These are phyloP conservation scores for Microdon myrmicae DNA, from an alignment of 2,888 invertebrate species.

Conservation along the genomic window DNA sequence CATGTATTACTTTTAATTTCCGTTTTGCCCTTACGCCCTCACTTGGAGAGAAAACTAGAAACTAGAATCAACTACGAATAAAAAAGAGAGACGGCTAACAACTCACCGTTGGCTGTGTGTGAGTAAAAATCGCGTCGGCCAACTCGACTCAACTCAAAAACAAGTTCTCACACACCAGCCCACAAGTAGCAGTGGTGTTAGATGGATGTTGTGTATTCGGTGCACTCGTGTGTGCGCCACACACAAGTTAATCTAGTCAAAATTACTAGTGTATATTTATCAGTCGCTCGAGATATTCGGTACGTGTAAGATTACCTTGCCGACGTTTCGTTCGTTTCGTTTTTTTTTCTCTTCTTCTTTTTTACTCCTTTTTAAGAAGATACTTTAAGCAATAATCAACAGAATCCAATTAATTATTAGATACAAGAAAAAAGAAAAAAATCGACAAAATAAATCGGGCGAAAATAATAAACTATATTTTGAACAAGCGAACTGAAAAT, in stretches of 20 bases:
- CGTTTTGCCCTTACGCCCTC: conserved; percentile 47
- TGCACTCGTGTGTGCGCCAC: conserved; percentile 8
- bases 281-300: conserved; percentile 59
- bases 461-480: too few relatives aligned
- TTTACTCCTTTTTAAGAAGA: too few relatives aligned
- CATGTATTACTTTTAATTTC: conserved; percentile 41
- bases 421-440: conserved; percentile 22
- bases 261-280: conserved; percentile 52
- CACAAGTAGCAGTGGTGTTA: too few relatives aligned
- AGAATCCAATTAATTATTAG: conserved; percentile 15
- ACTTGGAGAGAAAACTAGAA: conserved; percentile 16
- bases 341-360: too few relatives aligned
- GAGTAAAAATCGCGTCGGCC: conserved; percentile 45
- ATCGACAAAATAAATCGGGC: conserved; percentile 26
- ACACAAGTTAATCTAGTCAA: conserved; percentile 48
- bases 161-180: conserved; percentile 31
- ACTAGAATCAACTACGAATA: neutral
- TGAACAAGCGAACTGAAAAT: too few relatives aligned
- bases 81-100: conserved; percentile 9
- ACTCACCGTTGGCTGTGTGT: conserved; percentile 10
- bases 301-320: conserved; percentile 52
- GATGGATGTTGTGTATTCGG: conserved; percentile 26
- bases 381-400: too few relatives aligned
- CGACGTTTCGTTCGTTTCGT: conserved; percentile 39
- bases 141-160: conserved; percentile 37